Percentiles rank a stretch among this genome's conserved stretches.
Conservation (phyloP, 2,113 vertebrate genomes). For the sheep (Ovis aries) region ARS-UI_Ramb_v3.0 NC_056055.1:184066001-184066500, state of each 20-base stretch:
- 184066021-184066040: too few relatives aligned
- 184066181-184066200: rapidly evolving
- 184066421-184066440: neutral
- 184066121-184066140: rapidly evolving
- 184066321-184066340: neutral
- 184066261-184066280: neutral
- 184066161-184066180: neutral
- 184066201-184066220: rapidly evolving
- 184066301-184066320: neutral
- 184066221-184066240: neutral
- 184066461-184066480: neutral
- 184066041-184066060: neutral
- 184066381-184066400: neutral
- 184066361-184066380: neutral
- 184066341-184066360: neutral
- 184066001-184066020: neutral
- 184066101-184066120: too few relatives aligned
- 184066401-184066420: neutral
- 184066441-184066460: neutral
- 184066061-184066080: neutral
- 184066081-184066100: neutral
- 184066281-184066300: neutral
- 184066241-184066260: neutral
- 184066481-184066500: neutral
- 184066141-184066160: neutral